phyloP scores from a whole-genome alignment of 2,113 vertebrate species.

The Callospermophilus lateralis region DNA sequence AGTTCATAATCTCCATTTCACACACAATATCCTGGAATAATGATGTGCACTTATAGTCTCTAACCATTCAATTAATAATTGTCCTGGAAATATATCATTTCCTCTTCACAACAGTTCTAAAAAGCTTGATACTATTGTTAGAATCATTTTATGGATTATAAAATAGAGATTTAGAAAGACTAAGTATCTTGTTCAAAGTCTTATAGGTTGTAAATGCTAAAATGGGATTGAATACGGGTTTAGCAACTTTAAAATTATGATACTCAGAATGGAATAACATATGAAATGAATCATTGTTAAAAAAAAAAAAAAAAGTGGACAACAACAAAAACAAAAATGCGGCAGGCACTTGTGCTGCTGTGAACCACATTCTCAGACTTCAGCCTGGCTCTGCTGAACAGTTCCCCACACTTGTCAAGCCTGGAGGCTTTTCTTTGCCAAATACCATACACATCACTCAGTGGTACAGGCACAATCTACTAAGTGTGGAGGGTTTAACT shows the following conservation, averaged over 20 bases:
- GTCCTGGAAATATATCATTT: neutral
- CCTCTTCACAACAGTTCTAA: neutral
- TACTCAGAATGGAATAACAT: neutral
- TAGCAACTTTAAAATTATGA: neutral
- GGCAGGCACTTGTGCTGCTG: neutral
- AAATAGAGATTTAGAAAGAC: neutral
- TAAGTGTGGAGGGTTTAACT: neutral
- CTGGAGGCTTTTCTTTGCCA: neutral
- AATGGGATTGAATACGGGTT: neutral
- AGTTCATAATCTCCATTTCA: neutral
- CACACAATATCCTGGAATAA: neutral
- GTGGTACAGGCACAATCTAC: neutral
- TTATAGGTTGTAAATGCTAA: neutral
- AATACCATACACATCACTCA: neutral
- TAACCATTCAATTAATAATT: neutral
- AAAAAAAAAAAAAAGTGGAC: neutral
- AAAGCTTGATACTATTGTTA: neutral
- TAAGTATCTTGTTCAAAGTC: neutral
- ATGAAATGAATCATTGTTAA: neutral
- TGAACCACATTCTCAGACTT: neutral
- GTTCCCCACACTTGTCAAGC: neutral
- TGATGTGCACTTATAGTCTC: neutral
- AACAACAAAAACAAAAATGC: too few relatives aligned
- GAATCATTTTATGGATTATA: neutral
- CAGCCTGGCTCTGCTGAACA: neutral